Percentiles rank a stretch among this genome's conserved stretches.
phyloP scores from a whole-genome alignment of 2,113 vertebrate genomes.

The Heterotis niloticus region DNA sequence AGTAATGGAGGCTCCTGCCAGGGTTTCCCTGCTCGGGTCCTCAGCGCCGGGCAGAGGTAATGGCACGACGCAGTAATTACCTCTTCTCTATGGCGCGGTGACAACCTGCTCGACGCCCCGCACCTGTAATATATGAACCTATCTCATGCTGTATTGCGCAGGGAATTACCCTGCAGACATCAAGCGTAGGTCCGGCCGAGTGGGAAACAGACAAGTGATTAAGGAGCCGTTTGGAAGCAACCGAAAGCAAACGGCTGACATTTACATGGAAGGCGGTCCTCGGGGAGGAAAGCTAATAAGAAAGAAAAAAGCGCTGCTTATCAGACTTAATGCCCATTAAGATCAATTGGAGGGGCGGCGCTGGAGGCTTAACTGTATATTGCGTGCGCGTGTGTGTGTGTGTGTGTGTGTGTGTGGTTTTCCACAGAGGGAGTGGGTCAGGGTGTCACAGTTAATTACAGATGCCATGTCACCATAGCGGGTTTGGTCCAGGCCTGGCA shows the following conservation, averaged over 20 bases:
- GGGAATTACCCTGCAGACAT: too few species aligned
- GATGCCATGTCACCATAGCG: too few species aligned
- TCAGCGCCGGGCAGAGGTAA: too few species aligned
- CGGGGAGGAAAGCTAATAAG: background rate
- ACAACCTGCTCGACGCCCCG: too few species aligned
- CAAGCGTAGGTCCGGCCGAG: background rate
- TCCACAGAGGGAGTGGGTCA: background rate
- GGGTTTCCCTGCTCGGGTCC: too few species aligned
- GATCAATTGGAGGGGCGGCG: constrained; percentile 14
- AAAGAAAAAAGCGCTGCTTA: constrained; percentile 6
- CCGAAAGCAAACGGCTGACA: background rate
- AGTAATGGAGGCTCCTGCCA: too few species aligned
- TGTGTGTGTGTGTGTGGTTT: background rate
- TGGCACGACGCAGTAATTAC: too few species aligned
- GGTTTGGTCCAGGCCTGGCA: too few species aligned
- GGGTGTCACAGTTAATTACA: too few species aligned
- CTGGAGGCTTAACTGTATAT: background rate
- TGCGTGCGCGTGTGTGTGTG: constrained; percentile 10
- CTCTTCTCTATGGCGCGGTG: too few species aligned
- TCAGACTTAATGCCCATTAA: constrained; percentile 3
- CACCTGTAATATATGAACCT: too few species aligned
- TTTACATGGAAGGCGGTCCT: background rate
- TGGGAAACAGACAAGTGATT: background rate
- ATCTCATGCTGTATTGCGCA: too few species aligned
- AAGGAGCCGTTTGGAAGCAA: background rate